Evolutionary conservation across 2,113 vertebrate species (phyloP).

Genomic region (Pteronura brasiliensis): DNA sequence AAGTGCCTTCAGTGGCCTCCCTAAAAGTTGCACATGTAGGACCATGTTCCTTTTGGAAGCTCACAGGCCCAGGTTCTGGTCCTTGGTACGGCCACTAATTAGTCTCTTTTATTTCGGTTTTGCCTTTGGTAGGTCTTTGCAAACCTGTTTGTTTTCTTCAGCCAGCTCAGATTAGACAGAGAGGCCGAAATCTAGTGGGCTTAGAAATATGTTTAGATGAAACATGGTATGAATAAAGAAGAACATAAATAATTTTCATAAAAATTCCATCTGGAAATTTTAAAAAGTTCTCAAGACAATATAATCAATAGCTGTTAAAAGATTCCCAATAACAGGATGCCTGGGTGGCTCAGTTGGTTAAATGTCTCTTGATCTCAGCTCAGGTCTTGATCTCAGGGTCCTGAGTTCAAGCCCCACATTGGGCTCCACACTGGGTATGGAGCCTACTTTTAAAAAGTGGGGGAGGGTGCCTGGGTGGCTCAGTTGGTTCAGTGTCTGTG

Average conservation of each 20-base stretch:
- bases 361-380: not conserved
- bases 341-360: not conserved
- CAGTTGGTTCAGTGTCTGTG: not conserved
- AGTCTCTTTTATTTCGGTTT: not conserved
- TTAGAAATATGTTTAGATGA: not conserved
- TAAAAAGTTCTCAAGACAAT: not conserved
- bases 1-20: not conserved
- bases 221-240: not conserved
- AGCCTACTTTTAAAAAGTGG: not conserved
- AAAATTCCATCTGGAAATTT: conserved; percentile 10
- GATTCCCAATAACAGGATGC: not conserved
- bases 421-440: not conserved
- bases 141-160: not conserved
- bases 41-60: not conserved
- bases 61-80: not conserved
- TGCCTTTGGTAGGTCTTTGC: not conserved
- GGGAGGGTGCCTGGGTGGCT: not conserved
- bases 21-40: no score
- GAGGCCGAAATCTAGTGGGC: not conserved
- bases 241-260: not conserved
- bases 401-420: not conserved
- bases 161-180: not conserved
- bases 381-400: not conserved
- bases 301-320: not conserved
- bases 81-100: not conserved